Conservation (phyloP, 2,888 invertebrate species). For the Athalia circularis region DNA sequence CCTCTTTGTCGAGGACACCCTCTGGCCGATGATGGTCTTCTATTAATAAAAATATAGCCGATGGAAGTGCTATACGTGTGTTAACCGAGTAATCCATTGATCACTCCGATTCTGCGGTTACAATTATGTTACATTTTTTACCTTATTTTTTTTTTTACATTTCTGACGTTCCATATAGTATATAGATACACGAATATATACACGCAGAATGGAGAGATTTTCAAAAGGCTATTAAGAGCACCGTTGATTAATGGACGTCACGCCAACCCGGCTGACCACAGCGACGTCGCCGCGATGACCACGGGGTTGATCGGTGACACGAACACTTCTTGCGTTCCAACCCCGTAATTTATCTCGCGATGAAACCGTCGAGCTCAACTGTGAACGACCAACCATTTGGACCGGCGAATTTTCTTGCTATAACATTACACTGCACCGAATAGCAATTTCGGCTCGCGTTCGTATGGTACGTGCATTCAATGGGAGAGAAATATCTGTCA, state of each 20-base stretch:
- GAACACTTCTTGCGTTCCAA: slow-evolving; percentile 29
- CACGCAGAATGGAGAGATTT: slow-evolving; percentile 15
- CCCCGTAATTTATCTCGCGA: slow-evolving; percentile 29
- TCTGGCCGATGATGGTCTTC: not conserved
- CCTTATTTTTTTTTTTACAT: too few relatives aligned
- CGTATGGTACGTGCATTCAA: too few relatives aligned
- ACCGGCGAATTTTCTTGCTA: too few relatives aligned
- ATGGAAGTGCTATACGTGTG: not conserved
- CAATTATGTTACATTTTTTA: too few relatives aligned
- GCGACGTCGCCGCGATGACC: slow-evolving; percentile 34
- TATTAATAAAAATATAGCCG: slow-evolving; percentile 18
- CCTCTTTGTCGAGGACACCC: not conserved
- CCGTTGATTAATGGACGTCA: slow-evolving; percentile 34
- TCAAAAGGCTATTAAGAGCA: slow-evolving; percentile 17
- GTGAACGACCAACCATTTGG: too few relatives aligned
- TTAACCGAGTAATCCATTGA: not conserved
- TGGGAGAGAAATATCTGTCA: too few relatives aligned
- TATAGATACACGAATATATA: not conserved
- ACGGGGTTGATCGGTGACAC: slow-evolving; percentile 28
- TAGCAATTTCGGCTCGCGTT: too few relatives aligned
- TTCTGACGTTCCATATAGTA: not conserved
- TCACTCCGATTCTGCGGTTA: not conserved
- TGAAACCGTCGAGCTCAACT: not conserved
- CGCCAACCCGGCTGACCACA: slow-evolving; percentile 20
- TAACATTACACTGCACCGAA: too few relatives aligned